Conservation (phyloP, 2,797 vertebrate genomes). For the Morelia viridis region DNA sequence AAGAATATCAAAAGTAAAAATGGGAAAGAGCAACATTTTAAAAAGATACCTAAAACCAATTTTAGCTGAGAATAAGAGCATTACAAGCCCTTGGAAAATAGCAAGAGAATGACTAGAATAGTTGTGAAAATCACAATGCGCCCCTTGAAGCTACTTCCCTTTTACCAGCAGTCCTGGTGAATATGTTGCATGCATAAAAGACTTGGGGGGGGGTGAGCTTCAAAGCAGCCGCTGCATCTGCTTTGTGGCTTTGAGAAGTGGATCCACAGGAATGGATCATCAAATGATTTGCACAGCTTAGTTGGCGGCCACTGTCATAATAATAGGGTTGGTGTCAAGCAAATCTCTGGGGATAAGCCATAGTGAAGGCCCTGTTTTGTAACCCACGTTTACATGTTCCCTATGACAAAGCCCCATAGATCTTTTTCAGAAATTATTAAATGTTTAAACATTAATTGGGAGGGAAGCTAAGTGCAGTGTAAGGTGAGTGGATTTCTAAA, state of each 20-base stretch:
- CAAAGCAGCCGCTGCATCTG: background rate
- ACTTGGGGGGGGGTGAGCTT: background rate
- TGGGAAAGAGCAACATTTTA: background rate
- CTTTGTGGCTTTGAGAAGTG: background rate
- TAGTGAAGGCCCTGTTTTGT: background rate
- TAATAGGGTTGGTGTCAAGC: background rate
- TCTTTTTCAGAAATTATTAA: conserved; percentile 6
- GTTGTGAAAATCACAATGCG: background rate
- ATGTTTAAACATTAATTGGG: background rate
- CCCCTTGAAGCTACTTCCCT: background rate
- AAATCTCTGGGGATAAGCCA: background rate
- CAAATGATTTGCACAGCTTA: background rate
- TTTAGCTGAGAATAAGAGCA: background rate
- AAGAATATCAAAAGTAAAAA: background rate
- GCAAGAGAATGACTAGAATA: background rate
- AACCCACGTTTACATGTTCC: background rate
- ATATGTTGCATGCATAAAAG: background rate
- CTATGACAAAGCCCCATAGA: background rate
- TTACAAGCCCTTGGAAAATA: background rate
- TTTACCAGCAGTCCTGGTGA: background rate
- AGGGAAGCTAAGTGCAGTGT: background rate
- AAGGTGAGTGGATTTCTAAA: background rate
- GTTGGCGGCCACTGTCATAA: background rate
- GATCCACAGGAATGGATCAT: background rate
- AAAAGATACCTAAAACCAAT: background rate